These are phyloP conservation scores for Orthonychiurus folsomi DNA, from an alignment of 2,888 invertebrate species.

Conservation along the genomic window DNA sequence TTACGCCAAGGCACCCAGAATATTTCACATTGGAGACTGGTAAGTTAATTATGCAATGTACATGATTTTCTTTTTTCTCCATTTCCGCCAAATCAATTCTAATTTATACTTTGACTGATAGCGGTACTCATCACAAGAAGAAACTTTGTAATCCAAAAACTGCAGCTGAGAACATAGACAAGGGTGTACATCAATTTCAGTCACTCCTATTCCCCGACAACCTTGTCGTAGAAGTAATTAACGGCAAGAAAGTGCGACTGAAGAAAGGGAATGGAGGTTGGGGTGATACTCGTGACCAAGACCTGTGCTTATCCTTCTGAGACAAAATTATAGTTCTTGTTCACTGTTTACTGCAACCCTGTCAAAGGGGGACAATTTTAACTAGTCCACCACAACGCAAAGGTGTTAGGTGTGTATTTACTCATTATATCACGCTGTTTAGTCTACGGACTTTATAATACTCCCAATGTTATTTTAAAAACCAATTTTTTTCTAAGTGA, in stretches of 20 bases:
- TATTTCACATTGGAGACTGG: constrained; percentile 99
- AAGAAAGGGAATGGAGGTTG: constrained; percentile 94
- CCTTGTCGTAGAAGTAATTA: constrained; percentile 47
- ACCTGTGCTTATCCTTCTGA: constrained; percentile 58
- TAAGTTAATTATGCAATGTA: constrained; percentile 47
- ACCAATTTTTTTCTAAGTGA: too few species aligned
- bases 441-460: too few species aligned
- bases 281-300: constrained; percentile 84
- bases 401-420: too few species aligned
- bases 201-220: constrained; percentile 47
- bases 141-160: constrained; percentile 79
- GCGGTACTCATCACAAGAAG: constrained; percentile 93
- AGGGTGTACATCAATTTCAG: constrained; percentile 44
- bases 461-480: too few species aligned
- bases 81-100: neutral
- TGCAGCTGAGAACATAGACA: constrained; percentile 41
- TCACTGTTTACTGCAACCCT: too few species aligned
- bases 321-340: too few species aligned
- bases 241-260: constrained; percentile 57
- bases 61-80: too few species aligned
- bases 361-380: too few species aligned
- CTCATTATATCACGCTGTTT: too few species aligned
- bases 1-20: constrained; percentile 81
- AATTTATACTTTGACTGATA: constrained; percentile 44
- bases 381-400: too few species aligned